These are phyloP conservation scores for Xyrauchen texanus DNA, from an alignment of 2,113 vertebrate species.

Conservation along the genomic window DNA sequence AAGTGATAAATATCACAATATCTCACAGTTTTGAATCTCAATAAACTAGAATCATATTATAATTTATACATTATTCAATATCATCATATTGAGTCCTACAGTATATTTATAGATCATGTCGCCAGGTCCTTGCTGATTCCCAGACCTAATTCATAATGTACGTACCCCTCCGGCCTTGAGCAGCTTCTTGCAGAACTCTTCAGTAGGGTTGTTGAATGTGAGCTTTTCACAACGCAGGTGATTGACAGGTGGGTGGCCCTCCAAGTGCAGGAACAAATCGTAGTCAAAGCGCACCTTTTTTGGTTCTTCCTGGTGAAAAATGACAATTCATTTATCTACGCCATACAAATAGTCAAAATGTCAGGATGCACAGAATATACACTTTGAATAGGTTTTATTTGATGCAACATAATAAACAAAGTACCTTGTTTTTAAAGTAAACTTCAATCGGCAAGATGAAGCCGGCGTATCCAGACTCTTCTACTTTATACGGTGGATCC, in stretches of 20 bases:
- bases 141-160: slow-evolving; percentile 9
- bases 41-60: no score
- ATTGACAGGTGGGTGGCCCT: slow-evolving; percentile 90
- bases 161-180: slow-evolving; percentile 88
- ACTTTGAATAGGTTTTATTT: background rate
- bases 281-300: slow-evolving; percentile 92
- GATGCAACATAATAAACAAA: slow-evolving; percentile 14
- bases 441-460: slow-evolving; percentile 91
- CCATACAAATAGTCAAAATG: no score
- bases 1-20: no score
- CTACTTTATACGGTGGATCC: slow-evolving; percentile 90
- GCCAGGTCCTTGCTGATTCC: no score
- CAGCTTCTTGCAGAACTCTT: slow-evolving; percentile 87
- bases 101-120: no score
- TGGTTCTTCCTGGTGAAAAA: slow-evolving; percentile 82
- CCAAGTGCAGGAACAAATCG: slow-evolving; percentile 90
- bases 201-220: slow-evolving; percentile 90
- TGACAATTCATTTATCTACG: background rate
- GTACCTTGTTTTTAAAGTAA: slow-evolving; percentile 92
- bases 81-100: no score
- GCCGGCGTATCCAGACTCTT: slow-evolving; percentile 91
- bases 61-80: no score
- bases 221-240: slow-evolving; percentile 91
- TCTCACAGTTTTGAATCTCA: no score
- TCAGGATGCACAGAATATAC: background rate